Evolutionary conservation across 2,797 vertebrate genomes (phyloP), one percentile per base, ranked within the genome.

Genomic region (Rhincodon typus): DNA sequence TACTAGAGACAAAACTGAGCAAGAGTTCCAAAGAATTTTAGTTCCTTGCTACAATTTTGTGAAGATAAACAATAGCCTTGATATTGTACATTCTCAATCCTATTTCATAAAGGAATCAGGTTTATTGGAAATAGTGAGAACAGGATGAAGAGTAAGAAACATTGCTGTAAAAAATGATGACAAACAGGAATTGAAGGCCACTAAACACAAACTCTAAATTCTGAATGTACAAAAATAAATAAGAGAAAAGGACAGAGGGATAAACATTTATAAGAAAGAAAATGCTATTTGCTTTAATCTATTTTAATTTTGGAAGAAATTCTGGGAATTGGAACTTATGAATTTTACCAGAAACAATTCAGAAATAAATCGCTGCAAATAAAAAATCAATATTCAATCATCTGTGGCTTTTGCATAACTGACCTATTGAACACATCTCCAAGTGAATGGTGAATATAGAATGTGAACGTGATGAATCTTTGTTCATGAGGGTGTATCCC

Each of bases 401-500:
- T 34, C 46, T 62, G 53, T 50, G 27, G 17, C n/a, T 5, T 91
- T 91, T 91, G 38, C 21, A 57, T 42, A 66, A 84, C 97, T 57
- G 96, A 99, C 98, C 98, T 13, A 97, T 97, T 0, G 96, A 97
- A 96, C 97, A 99, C 97, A 99, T 98, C 97, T 99, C 99, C 96
- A 99, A 97, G 96, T 97, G 97, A 97, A 99, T 98, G 96, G 98
- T 98, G 96, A 99, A 99, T 97, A 99, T 98, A 96, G 98, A 98
- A 97, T 98, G 98, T 0, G 99, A 99, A 96, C 98, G 97, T 0
- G 98, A 99, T 2, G 98, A 99, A 96, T 99, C 98, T 96, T 98
- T 98, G 96, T 98, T 99, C 98, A 98, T 98, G 96, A 99, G 97
- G 0, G 98, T 99, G 97, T 97, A 98, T 96, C 98, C 98, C 82